Percentiles rank a stretch among this genome's conserved stretches.
These are phyloP conservation scores for Stichodactyla helianthus DNA, from an alignment of 64 coral and sea anemone species.

Conservation along the genomic window DNA sequence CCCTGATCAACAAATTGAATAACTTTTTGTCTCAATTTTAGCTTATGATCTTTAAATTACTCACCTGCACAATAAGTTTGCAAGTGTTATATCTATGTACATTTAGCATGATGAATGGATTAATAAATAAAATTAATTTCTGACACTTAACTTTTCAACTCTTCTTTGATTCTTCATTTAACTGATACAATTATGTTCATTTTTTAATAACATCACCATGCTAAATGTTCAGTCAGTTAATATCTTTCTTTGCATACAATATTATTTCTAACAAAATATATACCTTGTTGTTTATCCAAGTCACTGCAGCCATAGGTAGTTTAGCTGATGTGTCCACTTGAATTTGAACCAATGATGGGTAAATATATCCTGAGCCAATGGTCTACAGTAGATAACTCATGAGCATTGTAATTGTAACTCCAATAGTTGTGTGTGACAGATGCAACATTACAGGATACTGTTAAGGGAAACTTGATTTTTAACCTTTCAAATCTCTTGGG, in stretches of 20 bases:
- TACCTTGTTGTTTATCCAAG: background rate
- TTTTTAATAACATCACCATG: background rate
- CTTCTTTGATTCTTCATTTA: background rate
- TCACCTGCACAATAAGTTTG: background rate
- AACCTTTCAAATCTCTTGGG: background rate
- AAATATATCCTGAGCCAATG: background rate
- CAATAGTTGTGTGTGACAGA: background rate
- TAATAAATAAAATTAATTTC: background rate
- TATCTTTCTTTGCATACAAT: background rate
- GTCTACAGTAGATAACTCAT: background rate
- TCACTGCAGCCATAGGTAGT: background rate
- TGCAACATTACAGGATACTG: slow-evolving; percentile 9
- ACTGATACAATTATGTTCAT: too few species aligned
- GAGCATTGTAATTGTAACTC: background rate
- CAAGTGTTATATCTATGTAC: background rate
- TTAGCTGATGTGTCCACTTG: background rate
- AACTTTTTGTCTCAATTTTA: too few species aligned
- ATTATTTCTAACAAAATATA: background rate
- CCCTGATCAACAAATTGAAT: too few species aligned
- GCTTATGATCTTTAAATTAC: too few species aligned
- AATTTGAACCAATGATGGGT: background rate
- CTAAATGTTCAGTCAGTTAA: background rate
- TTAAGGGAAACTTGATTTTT: background rate
- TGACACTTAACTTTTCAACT: background rate
- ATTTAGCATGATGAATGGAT: background rate